Evolutionary conservation across 2,888 invertebrate genomes (phyloP), one percentile per base, ranked within the genome.

Genomic region (Gerris lacustris): DNA sequence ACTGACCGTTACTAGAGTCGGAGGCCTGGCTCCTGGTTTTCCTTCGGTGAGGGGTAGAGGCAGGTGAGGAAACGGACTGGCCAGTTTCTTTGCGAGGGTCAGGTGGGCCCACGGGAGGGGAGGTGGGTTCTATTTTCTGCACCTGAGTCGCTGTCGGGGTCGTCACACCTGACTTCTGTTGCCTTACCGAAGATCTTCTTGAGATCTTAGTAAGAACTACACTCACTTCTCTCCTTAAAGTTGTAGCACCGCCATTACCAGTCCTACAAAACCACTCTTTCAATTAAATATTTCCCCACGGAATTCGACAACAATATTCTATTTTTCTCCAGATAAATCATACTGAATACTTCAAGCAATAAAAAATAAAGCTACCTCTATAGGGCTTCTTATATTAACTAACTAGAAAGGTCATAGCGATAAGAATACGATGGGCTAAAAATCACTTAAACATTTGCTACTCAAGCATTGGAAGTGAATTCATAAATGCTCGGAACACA

Each of bases 141-240:
- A 31, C 31, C 9, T 9, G 55, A 55, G 55, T 55, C 11, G 9
- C 15, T 9, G 11, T 15, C 9, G 55, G 15, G 11, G 9, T 9
- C 2, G 11, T 55, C 2, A 9, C 15, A 55, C 64, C 31, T 64
- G 18, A 7, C 17, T 64, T 64, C 64, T 64, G 64, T 18, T 64
- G 64, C 64, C 64, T 64, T 9, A 31, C 31, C 9, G 64, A 64
- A n/a, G 31, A 9, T 64, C 64, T 64, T 18, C 64, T 11, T 18
- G 64, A 64, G 9, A 64, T 64, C 17, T 64, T 64, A 2, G 64
- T 64, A n/a, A 64, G 17, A n/a, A 64, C 64, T 18, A 64, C 64
- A 31, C 18, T 18, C 11, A 64, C 64, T 64, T 64, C 64, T 64
- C 64, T 64, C 17, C 64, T 64, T 55, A 55, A 11, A 55, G 9